Conservation (phyloP, 2,797 vertebrate genomes). For the Ctenopoma kingsleyae region DNA sequence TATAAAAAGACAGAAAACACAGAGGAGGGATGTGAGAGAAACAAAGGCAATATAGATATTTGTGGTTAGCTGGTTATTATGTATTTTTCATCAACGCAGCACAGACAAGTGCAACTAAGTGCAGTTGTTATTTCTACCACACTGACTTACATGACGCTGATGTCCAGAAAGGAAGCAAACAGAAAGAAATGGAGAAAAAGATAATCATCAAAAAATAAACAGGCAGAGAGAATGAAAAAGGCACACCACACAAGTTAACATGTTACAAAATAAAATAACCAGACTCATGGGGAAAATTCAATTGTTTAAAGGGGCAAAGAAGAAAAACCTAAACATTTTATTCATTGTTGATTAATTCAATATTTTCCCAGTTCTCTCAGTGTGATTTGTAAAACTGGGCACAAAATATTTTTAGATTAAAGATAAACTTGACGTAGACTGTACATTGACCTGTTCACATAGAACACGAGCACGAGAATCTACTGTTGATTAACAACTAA, state of each 20-base stretch:
- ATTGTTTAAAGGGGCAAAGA: too few relatives aligned
- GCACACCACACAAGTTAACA: background rate
- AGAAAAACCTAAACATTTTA: too few relatives aligned
- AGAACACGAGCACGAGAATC: background rate
- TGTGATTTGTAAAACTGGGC: background rate
- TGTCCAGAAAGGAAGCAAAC: slow-evolving; percentile 71
- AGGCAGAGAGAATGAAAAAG: slow-evolving; percentile 7
- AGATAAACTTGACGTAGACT: background rate
- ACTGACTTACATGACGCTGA: slow-evolving; percentile 81
- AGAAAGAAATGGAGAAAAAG: slow-evolving; percentile 63
- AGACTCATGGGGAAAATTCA: background rate
- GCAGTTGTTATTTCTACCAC: slow-evolving; percentile 21
- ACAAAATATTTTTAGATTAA: background rate
- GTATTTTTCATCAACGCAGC: slow-evolving; percentile 14
- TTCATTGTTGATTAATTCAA: background rate
- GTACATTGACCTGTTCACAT: too few relatives aligned
- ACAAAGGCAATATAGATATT: background rate
- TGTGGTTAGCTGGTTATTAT: background rate
- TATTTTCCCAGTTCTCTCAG: too few relatives aligned
- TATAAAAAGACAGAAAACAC: background rate
- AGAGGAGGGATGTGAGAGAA: background rate
- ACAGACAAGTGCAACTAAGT: slow-evolving; percentile 11
- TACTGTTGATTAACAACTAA: background rate
- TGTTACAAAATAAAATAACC: background rate
- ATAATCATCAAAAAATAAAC: slow-evolving; percentile 49